Base-by-base conservation (phyloP, 2,113 vertebrate species). In the Aegotheles bennettii region DNA sequence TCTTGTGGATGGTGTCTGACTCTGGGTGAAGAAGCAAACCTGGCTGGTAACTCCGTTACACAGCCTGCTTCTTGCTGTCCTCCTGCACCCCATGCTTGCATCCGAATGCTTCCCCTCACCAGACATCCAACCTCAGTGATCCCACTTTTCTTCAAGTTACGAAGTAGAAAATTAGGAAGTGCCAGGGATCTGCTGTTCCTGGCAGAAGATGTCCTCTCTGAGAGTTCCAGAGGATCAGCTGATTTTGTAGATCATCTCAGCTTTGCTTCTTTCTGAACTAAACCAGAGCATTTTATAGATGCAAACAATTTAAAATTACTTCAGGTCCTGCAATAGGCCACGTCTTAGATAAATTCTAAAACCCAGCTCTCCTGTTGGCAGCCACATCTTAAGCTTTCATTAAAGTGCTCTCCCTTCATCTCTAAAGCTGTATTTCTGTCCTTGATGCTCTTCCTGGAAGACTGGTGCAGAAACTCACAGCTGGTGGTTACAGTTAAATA, bases 371-470 rank as follows among this genome's bases (percentile, higher is more conserved):
- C 54, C 56, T 70, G 29, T 42, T 81, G 80, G 87, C 77, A 87
- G 13, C 29, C 26, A 75, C 69, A 81, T 86, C 80, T 76, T 91
- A 89, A 94, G 78, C 35, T 94, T 83, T 64, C 18, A 76, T 75
- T 86, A 73, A 69, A 85, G 26, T 68, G 26, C 13, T 90, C 61
- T 85, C 54, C 79, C 79, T 93, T 83, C 43, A 51, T 70, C 64
- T 93, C 33, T 65, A 69, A 94, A 78, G 81, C 61, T 87, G 35
- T 50, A n/a, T 89, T 84, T 94, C 91, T 71, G 56, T 78, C 84
- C 77, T 31, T 63, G 80, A 70, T 59, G 16, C 50, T 80, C 42
- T 33, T 92, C 42, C 28, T 91, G 75, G 84, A 88, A 77, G 50
- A 59, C 71, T 65, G 28, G 53, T 86, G 84, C 71, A 84, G 86